These are phyloP conservation scores for Aepyceros melampus DNA, from an alignment of 2,113 vertebrate species.

Conservation along the genomic window DNA sequence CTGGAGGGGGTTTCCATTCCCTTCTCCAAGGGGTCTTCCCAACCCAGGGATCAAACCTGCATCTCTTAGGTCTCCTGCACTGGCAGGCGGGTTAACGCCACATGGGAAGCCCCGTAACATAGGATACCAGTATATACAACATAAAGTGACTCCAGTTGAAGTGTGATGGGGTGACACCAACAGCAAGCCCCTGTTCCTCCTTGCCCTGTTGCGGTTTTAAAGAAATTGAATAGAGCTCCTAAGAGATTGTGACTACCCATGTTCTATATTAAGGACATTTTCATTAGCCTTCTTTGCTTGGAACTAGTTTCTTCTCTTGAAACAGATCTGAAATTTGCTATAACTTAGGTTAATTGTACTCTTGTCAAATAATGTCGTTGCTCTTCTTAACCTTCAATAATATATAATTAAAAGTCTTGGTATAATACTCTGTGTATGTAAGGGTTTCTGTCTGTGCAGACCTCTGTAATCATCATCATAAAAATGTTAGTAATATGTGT, in stretches of 20 bases:
- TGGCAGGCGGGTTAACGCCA: background rate
- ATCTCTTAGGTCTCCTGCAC: background rate
- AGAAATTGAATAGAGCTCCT: background rate
- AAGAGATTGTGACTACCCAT: background rate
- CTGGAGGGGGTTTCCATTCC: background rate
- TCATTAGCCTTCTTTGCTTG: background rate
- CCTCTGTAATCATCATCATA: background rate
- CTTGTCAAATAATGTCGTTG: background rate
- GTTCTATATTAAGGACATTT: background rate
- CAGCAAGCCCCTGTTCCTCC: background rate
- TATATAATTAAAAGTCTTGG: background rate
- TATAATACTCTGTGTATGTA: background rate
- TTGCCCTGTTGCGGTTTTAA: background rate
- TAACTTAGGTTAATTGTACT: background rate
- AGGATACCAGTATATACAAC: background rate
- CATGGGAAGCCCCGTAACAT: background rate
- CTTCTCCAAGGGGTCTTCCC: background rate
- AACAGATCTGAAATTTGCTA: background rate
- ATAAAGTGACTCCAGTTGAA: background rate
- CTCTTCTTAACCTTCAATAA: background rate
- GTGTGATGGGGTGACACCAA: rapidly evolving
- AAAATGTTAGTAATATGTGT: background rate
- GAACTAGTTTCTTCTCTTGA: background rate
- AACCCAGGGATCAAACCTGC: background rate
- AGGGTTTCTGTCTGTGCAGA: background rate